These are phyloP conservation scores for Drosophila mojavensis DNA, from an alignment of 1,140 invertebrate genomes.

Conservation along the genomic window DNA sequence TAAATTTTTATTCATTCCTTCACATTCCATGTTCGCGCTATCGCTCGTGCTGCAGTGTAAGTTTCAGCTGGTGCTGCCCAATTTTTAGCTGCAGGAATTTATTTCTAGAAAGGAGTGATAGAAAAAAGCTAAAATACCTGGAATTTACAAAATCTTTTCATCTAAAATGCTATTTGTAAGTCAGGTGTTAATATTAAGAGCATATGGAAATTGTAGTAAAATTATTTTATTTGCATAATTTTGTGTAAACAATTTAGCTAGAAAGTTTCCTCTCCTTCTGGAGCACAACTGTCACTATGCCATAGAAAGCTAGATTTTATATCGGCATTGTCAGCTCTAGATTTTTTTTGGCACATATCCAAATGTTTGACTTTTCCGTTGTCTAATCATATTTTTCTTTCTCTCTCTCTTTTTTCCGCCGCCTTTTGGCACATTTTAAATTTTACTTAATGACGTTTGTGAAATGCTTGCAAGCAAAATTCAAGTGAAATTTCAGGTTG, in stretches of 20 bases:
- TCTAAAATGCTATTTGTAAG: no score
- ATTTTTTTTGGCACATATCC: conserved; percentile 50
- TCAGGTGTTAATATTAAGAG: no score
- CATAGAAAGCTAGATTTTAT: neutral
- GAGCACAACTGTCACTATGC: neutral
- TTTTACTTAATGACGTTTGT: conserved; percentile 34
- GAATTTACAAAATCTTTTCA: no score
- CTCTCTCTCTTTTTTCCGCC: conserved; percentile 6
- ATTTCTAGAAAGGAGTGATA: neutral
- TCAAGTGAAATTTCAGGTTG: conserved; percentile 19
- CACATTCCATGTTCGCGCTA: conserved; percentile 1
- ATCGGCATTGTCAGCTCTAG: conserved; percentile 1
- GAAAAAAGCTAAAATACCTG: neutral
- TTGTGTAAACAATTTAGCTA: neutral
- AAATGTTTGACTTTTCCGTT: conserved; percentile 52
- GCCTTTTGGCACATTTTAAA: conserved; percentile 20
- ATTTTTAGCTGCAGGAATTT: neutral
- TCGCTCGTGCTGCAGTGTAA: conserved; percentile 42
- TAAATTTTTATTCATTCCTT: conserved; percentile 19
- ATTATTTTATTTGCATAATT: neutral
- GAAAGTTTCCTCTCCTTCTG: neutral
- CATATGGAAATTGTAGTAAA: neutral
- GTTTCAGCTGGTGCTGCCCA: conserved; percentile 36
- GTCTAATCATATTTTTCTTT: conserved; percentile 49
- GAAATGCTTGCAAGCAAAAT: conserved; percentile 3